Base-by-base conservation (phyloP, 1,140 invertebrate species). In the Choristoneura fumiferana region DNA sequence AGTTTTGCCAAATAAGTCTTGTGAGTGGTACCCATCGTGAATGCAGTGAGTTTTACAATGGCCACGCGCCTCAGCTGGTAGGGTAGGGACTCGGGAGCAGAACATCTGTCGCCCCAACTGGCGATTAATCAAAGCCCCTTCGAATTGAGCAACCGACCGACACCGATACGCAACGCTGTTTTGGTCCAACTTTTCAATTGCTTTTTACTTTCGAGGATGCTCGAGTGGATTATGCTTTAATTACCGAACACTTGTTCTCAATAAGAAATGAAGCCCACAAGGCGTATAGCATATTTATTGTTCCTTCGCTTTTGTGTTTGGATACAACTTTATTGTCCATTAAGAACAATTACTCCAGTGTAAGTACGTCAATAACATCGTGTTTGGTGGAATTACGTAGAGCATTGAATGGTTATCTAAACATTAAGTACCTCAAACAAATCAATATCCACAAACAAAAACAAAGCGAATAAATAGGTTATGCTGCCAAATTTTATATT, bases 101-200 rank as follows among this genome's bases (percentile, higher is more conserved):
- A 80, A 84, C 84, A 87, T 87, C 84, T 87, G 84, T 76, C 84
- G 69, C 74, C 63, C 68, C 78, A 79, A 69, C 70, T 72, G 74
- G 72, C 77, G 60, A 81, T 81, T 80, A 75, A 82, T 81, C 72
- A 81, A 76, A 68, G 65, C 76, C 78, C 76, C 65, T 68, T 60
- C 33, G 61, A 66, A 67, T 71, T 61, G 59, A 65, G 58, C 60
- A 69, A 63, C 66, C 67, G 60, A 64, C 58, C 36, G 53, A 65
- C 58, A 22, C 53, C 40, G 54, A 18, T 49, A 13, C 29, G 43
- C 43, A 33, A 49, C 22, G 22, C 43, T 49, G 18, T 49, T 49
- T 49, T 49, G 10, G 10, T 29, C 10, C 43, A 4, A 29, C 17
- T 12, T 12, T n/a, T 49, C 12, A 49, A 29, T 33, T 49, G 10